Evolutionary conservation across 2,888 invertebrate genomes (phyloP), one percentile per base, ranked within the genome.

Genomic region (Orthosia gothica): DNA sequence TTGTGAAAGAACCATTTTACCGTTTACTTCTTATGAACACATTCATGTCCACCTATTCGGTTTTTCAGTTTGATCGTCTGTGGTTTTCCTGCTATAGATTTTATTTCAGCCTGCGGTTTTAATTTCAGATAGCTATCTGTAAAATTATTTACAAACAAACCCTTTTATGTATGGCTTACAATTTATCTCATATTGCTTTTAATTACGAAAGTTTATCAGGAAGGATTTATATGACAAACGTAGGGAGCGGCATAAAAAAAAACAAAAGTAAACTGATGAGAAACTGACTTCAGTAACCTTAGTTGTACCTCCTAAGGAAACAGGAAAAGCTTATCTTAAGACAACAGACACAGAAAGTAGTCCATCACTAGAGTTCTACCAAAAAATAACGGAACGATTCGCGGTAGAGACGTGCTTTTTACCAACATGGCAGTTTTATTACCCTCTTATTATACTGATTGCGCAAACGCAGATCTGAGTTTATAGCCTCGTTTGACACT

Each of bases 361-460:
- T 26, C 13, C 76, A 63, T 49, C 16, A 59, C 2, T n/a, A 66
- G 50, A 70, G 52, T 70, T 64, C 32, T 58, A 70, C 57, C 58
- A 50, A 58, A 74, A 70, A 69, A 66, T 84, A 84, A 86, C 84
- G 86, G 84, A 57, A 12, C 20, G 1, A 11, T 55, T 69, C 77
- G 20, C 23, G 68, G 55, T 69, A 76, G 47, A 13, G 40, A 82
- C 50, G 63, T 66, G 61, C n/a, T 70, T 82, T 69, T 74, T 74
- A 66, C 26, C 20, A 15, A 52, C 52, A 20, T 11, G 7, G n/a
- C 49, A 32, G 26, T 74, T 84, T 84, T 85, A 85, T 84, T 80
- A 66, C 63, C 71, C 66, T 57, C 32, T 76, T 83, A 84, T 80
- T 76, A 72, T 45, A 71, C 70, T 57, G 62, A 74, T 81, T 75